These are phyloP conservation scores for Lasiurus cinereus DNA, from an alignment of 2,113 vertebrate species.

Conservation along the genomic window DNA sequence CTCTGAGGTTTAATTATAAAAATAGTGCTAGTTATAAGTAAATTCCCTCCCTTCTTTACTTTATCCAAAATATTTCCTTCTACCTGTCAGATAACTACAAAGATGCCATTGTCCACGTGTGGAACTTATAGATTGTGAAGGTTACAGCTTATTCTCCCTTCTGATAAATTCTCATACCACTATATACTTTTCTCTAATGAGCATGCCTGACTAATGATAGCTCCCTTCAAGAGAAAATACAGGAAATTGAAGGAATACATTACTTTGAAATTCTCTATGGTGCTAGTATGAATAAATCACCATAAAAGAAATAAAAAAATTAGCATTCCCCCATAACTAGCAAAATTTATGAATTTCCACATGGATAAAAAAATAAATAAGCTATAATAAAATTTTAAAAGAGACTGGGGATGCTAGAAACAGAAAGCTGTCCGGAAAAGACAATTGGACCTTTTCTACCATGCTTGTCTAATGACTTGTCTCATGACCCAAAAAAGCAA, in stretches of 20 bases:
- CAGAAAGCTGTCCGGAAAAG: not conserved
- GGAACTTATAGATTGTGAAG: not conserved
- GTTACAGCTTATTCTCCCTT: constrained; percentile 5
- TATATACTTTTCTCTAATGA: constrained; percentile 19
- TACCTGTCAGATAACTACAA: not conserved
- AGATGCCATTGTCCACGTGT: not conserved
- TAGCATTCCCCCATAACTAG: not conserved
- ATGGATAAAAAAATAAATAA: not conserved
- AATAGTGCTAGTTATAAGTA: not conserved
- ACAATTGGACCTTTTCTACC: not conserved
- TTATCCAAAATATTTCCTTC: not conserved
- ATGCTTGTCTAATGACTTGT: not conserved
- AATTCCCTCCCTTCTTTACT: not conserved
- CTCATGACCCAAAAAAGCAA: not conserved
- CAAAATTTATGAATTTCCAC: constrained; percentile 54
- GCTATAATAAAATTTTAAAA: constrained; percentile 16
- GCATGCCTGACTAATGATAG: not conserved
- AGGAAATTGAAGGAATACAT: constrained; percentile 24
- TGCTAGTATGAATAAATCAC: constrained; percentile 48
- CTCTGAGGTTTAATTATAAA: not conserved
- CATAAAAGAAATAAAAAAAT: constrained; percentile 50
- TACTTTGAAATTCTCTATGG: constrained; percentile 45
- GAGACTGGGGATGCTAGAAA: not conserved
- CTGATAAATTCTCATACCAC: constrained; percentile 5
- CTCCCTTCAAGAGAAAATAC: constrained; percentile 38